phyloP scores from a whole-genome alignment of 2,113 vertebrate genomes.

The Oplegnathus fasciatus region DNA sequence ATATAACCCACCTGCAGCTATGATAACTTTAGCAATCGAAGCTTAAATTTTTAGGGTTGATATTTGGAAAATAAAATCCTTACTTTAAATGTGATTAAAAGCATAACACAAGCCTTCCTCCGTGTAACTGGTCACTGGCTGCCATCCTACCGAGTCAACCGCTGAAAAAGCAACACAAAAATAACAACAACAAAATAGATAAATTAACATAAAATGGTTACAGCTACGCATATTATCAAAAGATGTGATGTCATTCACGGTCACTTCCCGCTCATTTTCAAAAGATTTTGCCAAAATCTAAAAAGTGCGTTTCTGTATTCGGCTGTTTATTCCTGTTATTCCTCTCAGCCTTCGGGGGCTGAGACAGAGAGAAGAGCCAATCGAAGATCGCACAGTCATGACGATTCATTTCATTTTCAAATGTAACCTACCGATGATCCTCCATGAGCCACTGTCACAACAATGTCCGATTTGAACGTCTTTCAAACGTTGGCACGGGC shows the following conservation, averaged over 20 bases:
- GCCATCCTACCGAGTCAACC: neutral
- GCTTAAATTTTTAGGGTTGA: neutral
- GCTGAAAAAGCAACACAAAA: conserved; percentile 2
- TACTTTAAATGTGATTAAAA: conserved; percentile 21
- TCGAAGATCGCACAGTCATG: neutral
- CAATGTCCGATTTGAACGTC: neutral
- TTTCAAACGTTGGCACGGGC: neutral
- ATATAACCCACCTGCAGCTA: neutral
- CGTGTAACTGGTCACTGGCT: neutral
- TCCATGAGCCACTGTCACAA: neutral
- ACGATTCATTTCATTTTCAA: neutral
- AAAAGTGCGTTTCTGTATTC: neutral
- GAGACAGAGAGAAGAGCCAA: no score
- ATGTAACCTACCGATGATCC: neutral
- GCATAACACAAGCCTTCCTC: conserved; percentile 13
- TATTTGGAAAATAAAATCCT: neutral
- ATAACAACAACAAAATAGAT: neutral
- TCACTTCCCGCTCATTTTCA: conserved; percentile 84
- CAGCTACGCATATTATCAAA: conserved; percentile 7
- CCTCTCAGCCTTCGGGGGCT: no score
- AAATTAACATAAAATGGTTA: neutral
- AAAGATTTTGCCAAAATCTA: conserved; percentile 35
- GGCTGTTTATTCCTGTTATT: no score
- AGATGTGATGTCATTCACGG: conserved; percentile 54
- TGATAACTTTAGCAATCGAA: neutral